Percentiles rank a stretch among this genome's conserved stretches.
phyloP scores from a whole-genome alignment of 2,113 vertebrate genomes.

The Epinephelus fuscoguttatus region DNA sequence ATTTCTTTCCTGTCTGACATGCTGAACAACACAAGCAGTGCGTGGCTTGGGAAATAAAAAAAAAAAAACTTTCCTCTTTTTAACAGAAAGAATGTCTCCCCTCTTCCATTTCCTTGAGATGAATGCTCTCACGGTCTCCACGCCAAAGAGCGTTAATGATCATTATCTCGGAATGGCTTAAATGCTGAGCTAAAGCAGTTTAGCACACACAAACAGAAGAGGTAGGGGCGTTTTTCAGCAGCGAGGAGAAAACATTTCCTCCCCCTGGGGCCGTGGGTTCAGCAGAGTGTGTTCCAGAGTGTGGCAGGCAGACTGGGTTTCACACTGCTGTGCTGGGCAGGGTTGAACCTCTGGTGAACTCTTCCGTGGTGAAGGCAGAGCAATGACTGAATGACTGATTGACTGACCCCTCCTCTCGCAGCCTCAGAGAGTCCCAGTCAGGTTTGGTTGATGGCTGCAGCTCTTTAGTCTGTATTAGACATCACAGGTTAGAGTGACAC shows the following conservation, averaged over 20 bases:
- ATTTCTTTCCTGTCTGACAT: constrained; percentile 54
- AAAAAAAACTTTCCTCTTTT: constrained; percentile 48
- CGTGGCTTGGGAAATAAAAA: constrained; percentile 60
- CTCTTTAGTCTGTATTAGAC: not conserved
- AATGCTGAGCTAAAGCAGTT: constrained; percentile 53
- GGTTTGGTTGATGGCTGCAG: constrained; percentile 26
- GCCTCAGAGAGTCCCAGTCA: constrained; percentile 36
- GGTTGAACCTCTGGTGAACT: constrained; percentile 76
- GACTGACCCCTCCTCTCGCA: constrained; percentile 62
- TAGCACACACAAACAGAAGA: constrained; percentile 23
- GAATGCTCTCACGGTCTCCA: constrained; percentile 41
- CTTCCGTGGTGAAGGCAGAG: constrained; percentile 47
- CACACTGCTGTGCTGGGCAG: constrained; percentile 66
- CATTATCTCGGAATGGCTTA: constrained; percentile 58
- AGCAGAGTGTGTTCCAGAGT: constrained; percentile 47
- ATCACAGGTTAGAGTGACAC: constrained; percentile 73
- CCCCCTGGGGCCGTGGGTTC: constrained; percentile 39
- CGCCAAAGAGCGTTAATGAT: constrained; percentile 58
- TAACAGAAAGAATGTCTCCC: constrained; percentile 52
- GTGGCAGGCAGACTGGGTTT: constrained; percentile 71
- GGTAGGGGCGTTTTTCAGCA: constrained; percentile 23
- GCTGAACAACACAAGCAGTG: constrained; percentile 42
- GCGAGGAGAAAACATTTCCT: constrained; percentile 57
- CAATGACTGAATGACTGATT: constrained; percentile 62
- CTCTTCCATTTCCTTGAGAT: constrained; percentile 53